Percentiles rank a stretch among this genome's conserved stretches.
These are phyloP conservation scores for Palaemon carinicauda DNA, from an alignment of 1,140 invertebrate species.

Conservation along the genomic window DNA sequence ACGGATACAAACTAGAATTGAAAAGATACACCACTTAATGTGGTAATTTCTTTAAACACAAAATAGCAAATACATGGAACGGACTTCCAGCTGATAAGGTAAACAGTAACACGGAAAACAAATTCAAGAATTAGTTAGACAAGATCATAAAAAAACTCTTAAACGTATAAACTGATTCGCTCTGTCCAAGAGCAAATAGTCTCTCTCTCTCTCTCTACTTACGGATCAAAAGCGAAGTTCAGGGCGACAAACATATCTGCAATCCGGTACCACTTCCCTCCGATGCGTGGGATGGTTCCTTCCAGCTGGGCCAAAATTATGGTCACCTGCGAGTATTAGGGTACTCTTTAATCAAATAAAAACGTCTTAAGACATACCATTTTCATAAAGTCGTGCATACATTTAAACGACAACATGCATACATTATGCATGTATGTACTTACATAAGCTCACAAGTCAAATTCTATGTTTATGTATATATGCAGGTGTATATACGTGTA, in stretches of 20 bases:
- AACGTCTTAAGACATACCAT: background rate
- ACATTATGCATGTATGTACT: background rate
- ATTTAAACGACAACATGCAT: background rate
- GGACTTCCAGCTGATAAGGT: too few species aligned
- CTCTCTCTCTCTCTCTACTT: conserved; percentile 65
- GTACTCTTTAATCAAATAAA: background rate
- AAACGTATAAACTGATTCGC: too few species aligned
- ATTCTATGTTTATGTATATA: too few species aligned
- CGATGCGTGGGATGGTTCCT: conserved; percentile 60
- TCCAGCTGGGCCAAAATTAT: conserved; percentile 72
- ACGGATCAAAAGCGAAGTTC: conserved; percentile 83
- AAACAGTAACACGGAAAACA: too few species aligned
- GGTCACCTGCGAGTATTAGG: conserved; percentile 69
- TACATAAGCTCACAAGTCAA: too few species aligned
- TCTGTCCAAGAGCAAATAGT: too few species aligned
- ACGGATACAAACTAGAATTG: too few species aligned
- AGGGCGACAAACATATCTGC: conserved; percentile 81
- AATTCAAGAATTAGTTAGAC: too few species aligned
- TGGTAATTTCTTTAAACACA: too few species aligned
- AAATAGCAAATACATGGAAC: too few species aligned
- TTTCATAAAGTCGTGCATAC: background rate
- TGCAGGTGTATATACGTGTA: background rate
- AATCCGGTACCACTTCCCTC: conserved; percentile 65
- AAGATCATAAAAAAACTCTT: too few species aligned
- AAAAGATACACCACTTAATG: too few species aligned